Percentiles rank a stretch among this genome's conserved stretches.
These are phyloP conservation scores for Centropus unirufus DNA, from an alignment of 2,113 vertebrate genomes.

Conservation along the genomic window DNA sequence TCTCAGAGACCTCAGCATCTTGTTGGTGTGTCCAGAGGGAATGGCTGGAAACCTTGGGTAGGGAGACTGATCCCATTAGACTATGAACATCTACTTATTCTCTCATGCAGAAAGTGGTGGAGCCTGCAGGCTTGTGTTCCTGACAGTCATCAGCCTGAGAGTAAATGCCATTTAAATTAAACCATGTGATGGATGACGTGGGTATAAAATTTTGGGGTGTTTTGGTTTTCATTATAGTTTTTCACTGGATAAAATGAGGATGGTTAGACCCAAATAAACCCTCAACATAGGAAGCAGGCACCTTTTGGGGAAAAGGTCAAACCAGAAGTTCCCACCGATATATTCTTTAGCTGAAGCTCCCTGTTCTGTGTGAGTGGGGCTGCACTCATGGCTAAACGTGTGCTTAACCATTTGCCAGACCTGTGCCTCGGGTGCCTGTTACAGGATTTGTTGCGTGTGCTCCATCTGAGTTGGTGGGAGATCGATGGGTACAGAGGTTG, in stretches of 20 bases:
- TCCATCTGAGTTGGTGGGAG: neutral
- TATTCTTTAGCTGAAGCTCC: neutral
- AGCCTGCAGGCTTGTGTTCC: neutral
- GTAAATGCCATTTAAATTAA: neutral
- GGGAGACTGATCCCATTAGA: neutral
- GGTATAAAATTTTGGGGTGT: neutral
- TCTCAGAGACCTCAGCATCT: neutral
- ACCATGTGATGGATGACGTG: neutral
- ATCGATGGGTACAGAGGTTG: neutral
- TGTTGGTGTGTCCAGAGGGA: neutral
- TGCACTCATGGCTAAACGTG: fast-evolving
- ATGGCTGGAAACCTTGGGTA: neutral
- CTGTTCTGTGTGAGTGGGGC: neutral
- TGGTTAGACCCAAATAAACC: neutral
- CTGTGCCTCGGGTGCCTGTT: neutral
- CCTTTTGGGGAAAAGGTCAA: neutral
- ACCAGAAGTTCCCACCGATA: neutral
- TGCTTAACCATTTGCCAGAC: neutral
- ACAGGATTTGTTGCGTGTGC: neutral
- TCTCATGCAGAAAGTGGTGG: neutral
- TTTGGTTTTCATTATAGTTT: neutral
- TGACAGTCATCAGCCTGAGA: neutral
- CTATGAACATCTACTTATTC: neutral
- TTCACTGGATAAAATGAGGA: neutral
- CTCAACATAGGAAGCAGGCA: neutral